Conservation (phyloP, 2,113 vertebrate species). For the Tylochromis polylepis region DNA sequence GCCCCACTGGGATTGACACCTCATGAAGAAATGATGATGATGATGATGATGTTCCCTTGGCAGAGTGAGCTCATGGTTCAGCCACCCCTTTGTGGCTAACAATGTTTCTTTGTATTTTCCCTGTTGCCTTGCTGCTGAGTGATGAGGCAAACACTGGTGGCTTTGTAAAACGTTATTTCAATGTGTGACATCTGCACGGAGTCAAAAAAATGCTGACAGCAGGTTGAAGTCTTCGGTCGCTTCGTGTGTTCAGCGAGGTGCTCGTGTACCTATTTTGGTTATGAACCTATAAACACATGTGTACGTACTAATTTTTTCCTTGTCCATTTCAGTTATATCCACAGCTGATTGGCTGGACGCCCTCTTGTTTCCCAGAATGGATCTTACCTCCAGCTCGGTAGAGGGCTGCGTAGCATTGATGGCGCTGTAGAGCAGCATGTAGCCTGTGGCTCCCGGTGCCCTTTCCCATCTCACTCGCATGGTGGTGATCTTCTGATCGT, state of each 20-base stretch:
- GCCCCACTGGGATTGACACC: conserved; percentile 38
- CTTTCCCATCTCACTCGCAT: conserved; percentile 90
- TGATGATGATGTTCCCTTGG: conserved; percentile 27
- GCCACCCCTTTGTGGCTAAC: conserved; percentile 26
- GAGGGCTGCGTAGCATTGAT: conserved; percentile 77
- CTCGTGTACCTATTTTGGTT: background rate
- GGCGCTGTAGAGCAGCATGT: conserved; percentile 82
- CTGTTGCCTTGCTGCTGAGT: conserved; percentile 9
- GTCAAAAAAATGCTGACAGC: conserved; percentile 27
- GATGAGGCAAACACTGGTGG: conserved; percentile 12
- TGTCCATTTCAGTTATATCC: background rate
- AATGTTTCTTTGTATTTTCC: conserved; percentile 27
- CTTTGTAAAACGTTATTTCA: conserved; percentile 36
- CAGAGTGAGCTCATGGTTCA: conserved; percentile 50
- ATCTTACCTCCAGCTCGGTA: conserved; percentile 81
- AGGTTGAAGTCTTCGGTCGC: background rate
- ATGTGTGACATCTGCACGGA: conserved; percentile 32
- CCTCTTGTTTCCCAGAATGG: background rate
- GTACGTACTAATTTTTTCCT: background rate
- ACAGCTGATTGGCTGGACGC: background rate
- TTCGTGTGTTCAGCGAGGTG: background rate
- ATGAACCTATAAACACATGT: background rate
- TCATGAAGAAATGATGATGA: conserved; percentile 44
- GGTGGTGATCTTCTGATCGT: conserved; percentile 81
- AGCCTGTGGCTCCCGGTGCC: conserved; percentile 81